Evolutionary conservation across 2,888 invertebrate genomes (phyloP), one percentile per base, ranked within the genome.

Genomic region (Coecobrya sp.): DNA sequence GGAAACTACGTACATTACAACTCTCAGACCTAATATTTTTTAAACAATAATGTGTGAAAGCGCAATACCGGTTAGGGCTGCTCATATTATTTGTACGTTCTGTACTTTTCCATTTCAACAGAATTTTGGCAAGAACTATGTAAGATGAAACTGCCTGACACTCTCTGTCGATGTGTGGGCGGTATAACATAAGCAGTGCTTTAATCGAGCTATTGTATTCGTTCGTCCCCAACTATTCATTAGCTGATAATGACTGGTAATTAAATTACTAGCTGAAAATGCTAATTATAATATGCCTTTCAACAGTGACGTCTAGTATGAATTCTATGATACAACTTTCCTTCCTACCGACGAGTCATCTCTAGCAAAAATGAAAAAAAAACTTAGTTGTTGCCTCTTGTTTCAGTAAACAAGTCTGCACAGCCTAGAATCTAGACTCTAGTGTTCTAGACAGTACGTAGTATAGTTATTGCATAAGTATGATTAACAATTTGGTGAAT

Each of bases 241-340:
- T 84, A 84, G 59, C 22, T 42, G 2, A 42, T 84, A 62, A 84
- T 84, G 84, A 42, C 42, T 62, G 62, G 84, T 84, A 84, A 84
- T 84, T 84, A 62, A 84, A 84, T 65, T 84, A 84, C 84, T 45
- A 25, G 42, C 8, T 36, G 36, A 42, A 22, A n/a, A 70, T 36
- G 73, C 42, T 73, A 11, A 73, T 36, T 5, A 22, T 73, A 73
- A 42, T 73, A n/a, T 73, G 16, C 27, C 13, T 70, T 70, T 30
- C 19, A 19, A 16, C 16, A 52, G 11, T 65, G 65, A 65, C 4
- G 65, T 52, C 3, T 52, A 11, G 1, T 16, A 2, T 52, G 52
- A 52, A 52, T 52, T 52, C 16, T 16, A 52, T 16, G 11, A n/a
- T n/a, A n/a, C n/a, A n/a, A n/a, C n/a, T n/a, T n/a, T n/a, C n/a